phyloP scores from a whole-genome alignment of 2,113 vertebrate genomes.

The Alaudala cheleensis region DNA sequence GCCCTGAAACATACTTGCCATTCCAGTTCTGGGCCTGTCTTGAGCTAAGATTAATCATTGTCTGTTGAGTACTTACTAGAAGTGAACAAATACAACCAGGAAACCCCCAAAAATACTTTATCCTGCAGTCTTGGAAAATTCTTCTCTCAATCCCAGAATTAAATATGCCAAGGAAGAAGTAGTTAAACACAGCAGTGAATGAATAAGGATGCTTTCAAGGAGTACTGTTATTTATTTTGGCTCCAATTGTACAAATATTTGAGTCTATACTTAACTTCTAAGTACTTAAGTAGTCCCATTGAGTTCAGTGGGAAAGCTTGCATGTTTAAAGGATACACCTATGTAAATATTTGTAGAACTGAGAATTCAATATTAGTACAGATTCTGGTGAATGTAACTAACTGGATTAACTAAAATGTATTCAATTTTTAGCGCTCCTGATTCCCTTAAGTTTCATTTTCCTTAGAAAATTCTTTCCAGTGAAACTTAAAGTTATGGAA shows the following conservation, averaged over 20 bases:
- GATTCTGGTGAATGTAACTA: neutral
- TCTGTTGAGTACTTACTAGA: neutral
- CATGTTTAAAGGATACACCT: neutral
- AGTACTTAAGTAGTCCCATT: neutral
- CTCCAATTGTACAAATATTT: slow-evolving; percentile 25
- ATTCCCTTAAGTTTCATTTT: neutral
- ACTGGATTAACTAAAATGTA: neutral
- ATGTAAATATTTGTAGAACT: neutral
- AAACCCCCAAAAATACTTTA: neutral
- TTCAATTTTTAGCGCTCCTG: neutral
- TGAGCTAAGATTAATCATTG: neutral
- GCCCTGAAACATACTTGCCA: neutral
- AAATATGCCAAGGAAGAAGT: neutral
- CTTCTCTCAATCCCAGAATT: neutral
- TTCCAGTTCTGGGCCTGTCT: neutral
- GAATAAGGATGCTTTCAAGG: neutral
- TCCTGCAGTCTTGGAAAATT: neutral
- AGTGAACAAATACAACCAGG: neutral
- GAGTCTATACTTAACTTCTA: neutral
- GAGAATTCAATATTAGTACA: neutral
- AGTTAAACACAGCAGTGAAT: neutral
- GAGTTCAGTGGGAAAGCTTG: neutral
- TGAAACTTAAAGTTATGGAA: neutral
- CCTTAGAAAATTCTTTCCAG: neutral
- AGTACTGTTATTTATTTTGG: slow-evolving; percentile 9